A percentile compares a stretch with the other conserved stretches of the same genome.
phyloP scores from a whole-genome alignment of 1,140 invertebrate genomes.

The Nymphalis io region DNA sequence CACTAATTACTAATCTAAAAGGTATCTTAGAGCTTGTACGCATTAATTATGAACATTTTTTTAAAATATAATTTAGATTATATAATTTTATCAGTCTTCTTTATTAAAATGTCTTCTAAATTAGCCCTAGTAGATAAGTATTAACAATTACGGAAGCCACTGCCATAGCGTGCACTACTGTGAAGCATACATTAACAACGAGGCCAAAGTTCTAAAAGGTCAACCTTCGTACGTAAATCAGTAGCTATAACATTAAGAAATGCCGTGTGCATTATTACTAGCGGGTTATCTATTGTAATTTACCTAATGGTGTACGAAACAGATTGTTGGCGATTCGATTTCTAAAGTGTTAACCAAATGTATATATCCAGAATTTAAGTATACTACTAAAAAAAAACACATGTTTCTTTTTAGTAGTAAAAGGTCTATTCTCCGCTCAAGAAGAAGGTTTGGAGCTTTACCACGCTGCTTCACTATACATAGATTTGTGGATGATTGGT shows the following conservation, averaged over 20 bases:
- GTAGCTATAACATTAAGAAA: slow-evolving; percentile 7
- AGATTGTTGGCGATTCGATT: background rate
- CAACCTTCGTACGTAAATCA: slow-evolving; percentile 29
- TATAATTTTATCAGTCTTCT: background rate
- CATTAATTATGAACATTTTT: too few species aligned
- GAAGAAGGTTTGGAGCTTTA: too few species aligned
- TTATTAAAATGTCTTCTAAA: background rate
- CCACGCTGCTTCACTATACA: too few species aligned
- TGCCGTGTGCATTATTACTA: slow-evolving; percentile 6
- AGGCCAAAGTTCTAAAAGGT: slow-evolving; percentile 39
- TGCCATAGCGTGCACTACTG: slow-evolving; percentile 40
- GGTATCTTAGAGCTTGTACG: too few species aligned
- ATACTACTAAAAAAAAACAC: too few species aligned
- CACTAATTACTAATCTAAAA: too few species aligned
- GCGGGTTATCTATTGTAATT: slow-evolving; percentile 19
- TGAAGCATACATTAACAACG: slow-evolving; percentile 33
- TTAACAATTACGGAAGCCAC: slow-evolving; percentile 35
- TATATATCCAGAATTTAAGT: too few species aligned
- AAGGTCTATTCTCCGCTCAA: too few species aligned
- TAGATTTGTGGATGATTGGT: too few species aligned
- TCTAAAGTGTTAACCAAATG: background rate
- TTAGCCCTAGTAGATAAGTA: slow-evolving; percentile 30
- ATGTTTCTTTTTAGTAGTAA: too few species aligned
- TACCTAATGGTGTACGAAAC: slow-evolving; percentile 4
- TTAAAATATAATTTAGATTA: too few species aligned